Evolutionary conservation across 2,888 invertebrate species (phyloP), one percentile per base, ranked within the genome.

Genomic region (Nomada lathburiana): DNA sequence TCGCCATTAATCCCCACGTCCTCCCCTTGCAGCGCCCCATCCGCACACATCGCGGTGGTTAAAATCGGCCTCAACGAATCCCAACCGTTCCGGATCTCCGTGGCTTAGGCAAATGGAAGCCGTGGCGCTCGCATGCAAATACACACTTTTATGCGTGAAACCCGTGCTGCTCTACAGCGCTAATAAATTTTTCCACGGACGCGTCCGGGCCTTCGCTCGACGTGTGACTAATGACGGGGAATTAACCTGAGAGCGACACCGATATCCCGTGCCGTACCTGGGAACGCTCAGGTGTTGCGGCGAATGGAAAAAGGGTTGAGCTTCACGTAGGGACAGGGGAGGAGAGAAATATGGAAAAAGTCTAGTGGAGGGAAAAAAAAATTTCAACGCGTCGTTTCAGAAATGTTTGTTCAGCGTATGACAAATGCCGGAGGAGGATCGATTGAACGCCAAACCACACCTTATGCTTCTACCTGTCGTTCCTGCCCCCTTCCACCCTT

Each of bases 91-190:
- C 80, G 86, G 86, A 88, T 88, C 86, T 85, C 77, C 83, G 85
- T 68, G 89, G 91, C 89, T 91, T 91, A 90, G 88, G 90, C 90
- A 90, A 91, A 91, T 91, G 88, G 89, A 91, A 90, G 85, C 89
- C 86, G 79, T 79, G 71, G 75, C 75, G 76, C 84, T 86, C 84
- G 87, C 84, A 89, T 90, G 88, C 89, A 90, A 88, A 90, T 90
- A 90, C 85, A 85, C 88, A 89, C 81, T 89, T 89, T 90, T 90
- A 83, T 78, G 77, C 85, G 84, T 76, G 83, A 76, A 82, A 86
- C 77, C 76, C 75, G 69, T 60, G 72, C 26, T 52, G 75, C 72
- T 36, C 57, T 50, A 53, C 60, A 23, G 75, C 71, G 88, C 83
- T 90, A 90, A 90, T 89, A 89, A 88, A 90, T 90, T 89, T 90